These are phyloP conservation scores for Frieseomelitta varia DNA, from an alignment of 1,140 invertebrate species.

Conservation along the genomic window DNA sequence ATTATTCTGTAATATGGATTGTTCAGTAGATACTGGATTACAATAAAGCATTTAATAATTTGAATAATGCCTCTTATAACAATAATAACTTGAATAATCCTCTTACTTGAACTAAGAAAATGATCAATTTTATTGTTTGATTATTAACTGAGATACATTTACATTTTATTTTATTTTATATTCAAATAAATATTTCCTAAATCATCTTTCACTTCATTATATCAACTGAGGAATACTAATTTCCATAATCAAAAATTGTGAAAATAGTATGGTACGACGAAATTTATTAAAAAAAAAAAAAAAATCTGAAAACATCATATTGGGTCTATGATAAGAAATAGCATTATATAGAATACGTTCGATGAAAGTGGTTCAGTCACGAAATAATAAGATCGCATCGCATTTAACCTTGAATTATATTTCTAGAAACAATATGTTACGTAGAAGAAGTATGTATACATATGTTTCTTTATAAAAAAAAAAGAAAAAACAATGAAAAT, in stretches of 20 bases:
- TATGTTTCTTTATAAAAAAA: not conserved
- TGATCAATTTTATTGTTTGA: no score
- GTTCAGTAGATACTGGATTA: no score
- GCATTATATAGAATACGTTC: not conserved
- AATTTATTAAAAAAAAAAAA: not conserved
- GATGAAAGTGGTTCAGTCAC: not conserved
- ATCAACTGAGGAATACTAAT: no score
- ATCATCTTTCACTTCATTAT: no score
- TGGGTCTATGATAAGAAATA: not conserved
- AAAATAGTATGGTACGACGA: not conserved
- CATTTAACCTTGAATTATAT: conserved; percentile 8
- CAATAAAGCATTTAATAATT: no score
- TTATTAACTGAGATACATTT: no score
- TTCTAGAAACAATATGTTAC: conserved; percentile 15
- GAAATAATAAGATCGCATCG: conserved; percentile 17
- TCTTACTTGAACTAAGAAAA: no score
- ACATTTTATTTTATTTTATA: no score
- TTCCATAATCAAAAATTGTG: not conserved
- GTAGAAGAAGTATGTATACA: not conserved
- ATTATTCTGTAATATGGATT: no score
- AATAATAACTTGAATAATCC: no score
- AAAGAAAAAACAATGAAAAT: not conserved
- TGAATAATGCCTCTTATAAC: no score
- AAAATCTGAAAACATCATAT: not conserved
- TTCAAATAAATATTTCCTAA: no score